phyloP scores from a whole-genome alignment of 2,888 invertebrate genomes.

The Epistrophe grossulariae region DNA sequence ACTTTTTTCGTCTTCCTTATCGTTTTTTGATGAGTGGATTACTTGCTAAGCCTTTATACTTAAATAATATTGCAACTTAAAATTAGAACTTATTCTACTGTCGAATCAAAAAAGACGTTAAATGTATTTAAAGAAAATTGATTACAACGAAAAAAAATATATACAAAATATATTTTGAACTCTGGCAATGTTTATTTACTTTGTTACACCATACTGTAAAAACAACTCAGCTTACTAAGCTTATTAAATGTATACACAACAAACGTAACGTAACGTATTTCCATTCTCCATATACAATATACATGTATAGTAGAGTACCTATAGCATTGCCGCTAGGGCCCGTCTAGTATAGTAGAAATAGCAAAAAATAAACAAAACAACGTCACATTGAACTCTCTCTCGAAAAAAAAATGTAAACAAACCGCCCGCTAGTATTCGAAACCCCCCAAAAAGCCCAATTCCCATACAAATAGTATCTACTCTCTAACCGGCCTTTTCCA shows the following conservation, averaged over 20 bases:
- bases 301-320: background rate
- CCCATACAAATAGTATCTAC: background rate
- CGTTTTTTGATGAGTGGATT: too few relatives aligned
- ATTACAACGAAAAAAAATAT: too few relatives aligned
- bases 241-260: background rate
- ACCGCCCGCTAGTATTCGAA: slow-evolving; percentile 51
- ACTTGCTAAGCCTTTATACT: too few relatives aligned
- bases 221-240: background rate
- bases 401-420: slow-evolving; percentile 68
- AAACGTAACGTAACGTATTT: slow-evolving; percentile 18
- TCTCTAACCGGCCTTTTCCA: slow-evolving; percentile 45
- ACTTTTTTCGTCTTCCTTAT: too few relatives aligned
- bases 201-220: background rate
- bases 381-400: slow-evolving; percentile 45
- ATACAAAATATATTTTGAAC: too few relatives aligned
- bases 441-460: background rate
- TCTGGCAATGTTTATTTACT: background rate
- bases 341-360: background rate
- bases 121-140: too few relatives aligned
- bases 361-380: slow-evolving; percentile 15
- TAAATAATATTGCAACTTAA: too few relatives aligned
- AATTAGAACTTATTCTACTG: too few relatives aligned
- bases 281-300: background rate
- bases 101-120: too few relatives aligned
- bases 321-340: background rate